Conservation (phyloP, 2,113 vertebrate genomes). For the Oncorhynchus keta region DNA sequence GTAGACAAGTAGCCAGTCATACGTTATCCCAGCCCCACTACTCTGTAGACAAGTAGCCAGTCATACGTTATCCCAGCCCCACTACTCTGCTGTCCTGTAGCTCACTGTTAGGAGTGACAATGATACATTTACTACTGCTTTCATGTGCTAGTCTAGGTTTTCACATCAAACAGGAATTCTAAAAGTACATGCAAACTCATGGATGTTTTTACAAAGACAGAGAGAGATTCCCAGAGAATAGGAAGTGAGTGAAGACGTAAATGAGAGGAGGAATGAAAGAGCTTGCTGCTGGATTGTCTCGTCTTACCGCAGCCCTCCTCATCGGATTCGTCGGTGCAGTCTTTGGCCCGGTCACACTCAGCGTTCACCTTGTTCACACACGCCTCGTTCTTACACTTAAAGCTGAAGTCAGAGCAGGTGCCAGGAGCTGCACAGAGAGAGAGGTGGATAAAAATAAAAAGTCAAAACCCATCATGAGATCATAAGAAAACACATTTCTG, state of each 20-base stretch:
- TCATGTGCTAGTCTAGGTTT: constrained; percentile 13
- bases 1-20: no score
- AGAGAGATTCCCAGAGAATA: not conserved
- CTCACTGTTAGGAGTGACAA: constrained; percentile 35
- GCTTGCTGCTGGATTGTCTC: no score
- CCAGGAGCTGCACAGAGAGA: constrained; percentile 41
- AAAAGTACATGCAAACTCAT: no score
- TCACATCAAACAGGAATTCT: not conserved
- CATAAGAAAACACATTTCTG: constrained; percentile 6
- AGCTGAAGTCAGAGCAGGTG: constrained; percentile 69
- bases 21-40: not conserved
- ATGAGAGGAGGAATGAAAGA: not conserved
- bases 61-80: constrained; percentile 18
- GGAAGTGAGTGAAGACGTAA: not conserved
- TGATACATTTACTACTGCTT: constrained; percentile 45
- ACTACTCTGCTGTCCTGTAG: no score
- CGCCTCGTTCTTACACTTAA: constrained; percentile 57
- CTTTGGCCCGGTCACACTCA: constrained; percentile 69
- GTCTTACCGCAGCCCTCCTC: constrained; percentile 70
- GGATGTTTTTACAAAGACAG: not conserved
- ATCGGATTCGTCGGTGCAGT: constrained; percentile 74
- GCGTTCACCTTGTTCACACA: constrained; percentile 79
- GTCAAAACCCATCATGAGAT: constrained; percentile 39
- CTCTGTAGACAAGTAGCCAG: constrained; percentile 41
- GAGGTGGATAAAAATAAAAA: not conserved